Percentiles rank a stretch among this genome's conserved stretches.
Evolutionary conservation across 2,113 vertebrate genomes (phyloP).

Genomic region (Oxyruncus cristatus): DNA sequence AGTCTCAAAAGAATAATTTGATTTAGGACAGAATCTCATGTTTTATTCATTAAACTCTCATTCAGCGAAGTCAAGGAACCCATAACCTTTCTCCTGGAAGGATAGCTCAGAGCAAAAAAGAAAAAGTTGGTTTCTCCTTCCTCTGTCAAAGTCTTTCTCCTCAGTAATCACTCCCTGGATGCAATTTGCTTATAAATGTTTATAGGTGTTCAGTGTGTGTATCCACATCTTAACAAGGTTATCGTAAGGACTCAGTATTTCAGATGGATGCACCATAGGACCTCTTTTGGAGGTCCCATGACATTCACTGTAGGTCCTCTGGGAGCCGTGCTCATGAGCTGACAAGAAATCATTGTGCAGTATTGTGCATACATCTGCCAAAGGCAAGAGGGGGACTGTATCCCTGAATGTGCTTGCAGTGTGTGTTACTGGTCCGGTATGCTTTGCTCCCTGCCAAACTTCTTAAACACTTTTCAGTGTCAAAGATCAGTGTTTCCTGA

Average conservation of each 20-base stretch:
- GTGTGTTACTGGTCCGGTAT: accelerated
- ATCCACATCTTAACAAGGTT: background rate
- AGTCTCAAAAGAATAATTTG: background rate
- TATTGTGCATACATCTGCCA: background rate
- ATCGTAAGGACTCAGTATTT: background rate
- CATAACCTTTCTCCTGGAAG: background rate
- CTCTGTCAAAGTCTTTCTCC: background rate
- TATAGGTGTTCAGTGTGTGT: background rate
- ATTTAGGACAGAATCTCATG: background rate
- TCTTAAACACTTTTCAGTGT: background rate
- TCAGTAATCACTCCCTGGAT: background rate
- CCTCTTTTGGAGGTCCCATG: background rate
- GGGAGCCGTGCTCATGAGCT: background rate
- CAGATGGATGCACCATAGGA: background rate
- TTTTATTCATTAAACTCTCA: background rate
- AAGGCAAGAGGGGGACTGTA: background rate
- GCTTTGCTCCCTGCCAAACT: background rate
- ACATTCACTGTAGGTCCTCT: background rate
- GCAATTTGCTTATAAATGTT: background rate
- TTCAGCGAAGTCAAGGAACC: background rate
- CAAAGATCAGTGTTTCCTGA: background rate
- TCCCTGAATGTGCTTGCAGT: background rate
- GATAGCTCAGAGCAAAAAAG: background rate
- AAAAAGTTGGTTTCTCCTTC: background rate
- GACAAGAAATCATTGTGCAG: accelerated